A percentile compares a stretch with the other conserved stretches of the same genome.
phyloP scores from a whole-genome alignment of 2,797 vertebrate genomes.

The Scyliorhinus canicula region DNA sequence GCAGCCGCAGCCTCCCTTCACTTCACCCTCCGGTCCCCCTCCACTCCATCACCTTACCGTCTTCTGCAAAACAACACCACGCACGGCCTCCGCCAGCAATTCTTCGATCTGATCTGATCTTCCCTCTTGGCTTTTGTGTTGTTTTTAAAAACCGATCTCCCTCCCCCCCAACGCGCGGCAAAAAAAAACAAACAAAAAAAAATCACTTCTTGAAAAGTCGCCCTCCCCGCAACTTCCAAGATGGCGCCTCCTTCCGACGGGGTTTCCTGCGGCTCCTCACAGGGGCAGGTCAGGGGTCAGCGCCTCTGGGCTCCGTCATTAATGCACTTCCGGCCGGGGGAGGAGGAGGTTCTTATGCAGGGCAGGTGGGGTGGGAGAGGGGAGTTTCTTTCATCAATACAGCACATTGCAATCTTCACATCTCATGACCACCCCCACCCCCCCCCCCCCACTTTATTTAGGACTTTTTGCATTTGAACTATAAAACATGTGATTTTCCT shows the following conservation, averaged over 20 bases:
- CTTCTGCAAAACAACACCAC: neutral
- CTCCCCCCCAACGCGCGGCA: neutral
- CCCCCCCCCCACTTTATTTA: too few species aligned
- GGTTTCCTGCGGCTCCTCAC: slow-evolving; percentile 79
- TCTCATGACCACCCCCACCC: too few species aligned
- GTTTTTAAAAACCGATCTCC: too few species aligned
- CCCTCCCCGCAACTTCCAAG: slow-evolving; percentile 68
- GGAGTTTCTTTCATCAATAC: too few species aligned
- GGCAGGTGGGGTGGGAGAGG: too few species aligned
- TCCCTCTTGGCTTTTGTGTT: neutral
- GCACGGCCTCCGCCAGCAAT: neutral
- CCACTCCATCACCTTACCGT: neutral
- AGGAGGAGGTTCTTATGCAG: neutral
- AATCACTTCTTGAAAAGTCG: neutral
- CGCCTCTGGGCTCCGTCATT: slow-evolving; percentile 31
- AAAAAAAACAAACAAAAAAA: neutral
- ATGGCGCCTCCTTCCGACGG: slow-evolving; percentile 77
- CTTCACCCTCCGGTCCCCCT: too few species aligned
- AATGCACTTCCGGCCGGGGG: neutral
- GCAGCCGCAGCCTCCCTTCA: too few species aligned
- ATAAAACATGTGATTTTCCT: neutral
- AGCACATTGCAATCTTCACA: neutral
- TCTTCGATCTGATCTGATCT: neutral
- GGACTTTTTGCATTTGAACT: neutral
- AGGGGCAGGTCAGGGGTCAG: slow-evolving; percentile 69